These are phyloP conservation scores for Ancistrus triradiatus DNA, from an alignment of 2,113 vertebrate genomes.

Conservation along the genomic window DNA sequence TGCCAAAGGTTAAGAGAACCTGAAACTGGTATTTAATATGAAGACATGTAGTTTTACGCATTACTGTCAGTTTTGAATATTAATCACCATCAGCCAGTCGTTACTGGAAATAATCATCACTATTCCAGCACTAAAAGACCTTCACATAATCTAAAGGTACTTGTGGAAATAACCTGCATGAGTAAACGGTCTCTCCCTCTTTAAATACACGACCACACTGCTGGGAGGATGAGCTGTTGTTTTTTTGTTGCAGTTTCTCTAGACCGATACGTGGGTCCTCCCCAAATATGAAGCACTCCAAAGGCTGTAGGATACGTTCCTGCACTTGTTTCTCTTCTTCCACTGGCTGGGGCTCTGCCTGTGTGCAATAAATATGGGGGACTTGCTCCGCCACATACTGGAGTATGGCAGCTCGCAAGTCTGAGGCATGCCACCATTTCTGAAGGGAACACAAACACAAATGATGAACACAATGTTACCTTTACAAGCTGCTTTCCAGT, in stretches of 20 bases:
- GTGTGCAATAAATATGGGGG: conserved; percentile 81
- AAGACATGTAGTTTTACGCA: too few relatives aligned
- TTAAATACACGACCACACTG: conserved; percentile 96
- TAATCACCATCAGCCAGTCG: too few relatives aligned
- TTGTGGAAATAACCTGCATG: conserved; percentile 82
- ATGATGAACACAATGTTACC: too few relatives aligned
- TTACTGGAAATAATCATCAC: too few relatives aligned
- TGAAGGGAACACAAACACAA: neutral
- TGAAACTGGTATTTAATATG: too few relatives aligned
- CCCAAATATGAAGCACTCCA: conserved; percentile 89
- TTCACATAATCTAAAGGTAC: too few relatives aligned
- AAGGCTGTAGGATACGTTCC: conserved; percentile 71
- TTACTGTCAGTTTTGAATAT: too few relatives aligned
- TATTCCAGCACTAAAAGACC: too few relatives aligned
- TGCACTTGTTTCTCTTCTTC: conserved; percentile 81
- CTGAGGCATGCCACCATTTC: conserved; percentile 69
- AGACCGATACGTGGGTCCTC: conserved; percentile 82
- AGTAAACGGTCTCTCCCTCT: conserved; percentile 95
- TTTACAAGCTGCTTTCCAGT: too few relatives aligned
- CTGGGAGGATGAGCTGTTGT: conserved; percentile 70
- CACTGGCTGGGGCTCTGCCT: conserved; percentile 72
- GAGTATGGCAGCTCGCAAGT: conserved; percentile 75
- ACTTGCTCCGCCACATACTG: conserved; percentile 81
- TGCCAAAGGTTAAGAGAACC: too few relatives aligned
- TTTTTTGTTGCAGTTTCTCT: conserved; percentile 82